A percentile compares a stretch with the other conserved stretches of the same genome.
Conservation (phyloP, 2,113 vertebrate genomes). For the Cathartes aura region DNA sequence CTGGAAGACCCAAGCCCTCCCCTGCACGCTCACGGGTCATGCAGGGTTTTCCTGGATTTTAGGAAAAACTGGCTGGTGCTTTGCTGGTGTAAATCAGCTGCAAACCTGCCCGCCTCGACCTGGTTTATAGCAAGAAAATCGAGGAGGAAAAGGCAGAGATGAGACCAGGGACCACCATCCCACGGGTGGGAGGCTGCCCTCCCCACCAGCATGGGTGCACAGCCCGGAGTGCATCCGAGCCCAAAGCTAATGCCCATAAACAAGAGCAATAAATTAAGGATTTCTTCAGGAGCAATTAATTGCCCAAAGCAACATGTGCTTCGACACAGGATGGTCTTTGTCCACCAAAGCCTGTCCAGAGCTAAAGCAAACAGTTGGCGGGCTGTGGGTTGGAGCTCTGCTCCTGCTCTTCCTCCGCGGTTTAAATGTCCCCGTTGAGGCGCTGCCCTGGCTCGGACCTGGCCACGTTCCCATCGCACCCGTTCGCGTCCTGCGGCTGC, state of each 20-base stretch:
- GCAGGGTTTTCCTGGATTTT: not conserved
- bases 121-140: not conserved
- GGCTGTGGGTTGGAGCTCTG: not conserved
- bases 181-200: not conserved
- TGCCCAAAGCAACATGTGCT: not conserved
- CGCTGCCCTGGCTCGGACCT: not conserved
- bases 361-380: conserved; percentile 8
- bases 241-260: not conserved
- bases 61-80: not conserved
- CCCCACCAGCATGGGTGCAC: fast-evolving
- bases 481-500: fast-evolving
- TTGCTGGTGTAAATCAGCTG: not conserved
- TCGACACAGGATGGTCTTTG: conserved; percentile 43
- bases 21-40: fast-evolving
- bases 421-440: conserved; percentile 22
- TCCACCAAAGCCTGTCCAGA: not conserved
- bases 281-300: not conserved
- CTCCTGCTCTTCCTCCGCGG: not conserved
- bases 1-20: not conserved
- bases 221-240: not conserved
- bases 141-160: not conserved
- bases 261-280: not conserved
- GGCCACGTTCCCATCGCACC: not conserved
- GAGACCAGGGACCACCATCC: not conserved
- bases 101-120: not conserved